Evolutionary conservation across 2,797 vertebrate species (phyloP).

Genomic region (Hypotaenidia okinawae): DNA sequence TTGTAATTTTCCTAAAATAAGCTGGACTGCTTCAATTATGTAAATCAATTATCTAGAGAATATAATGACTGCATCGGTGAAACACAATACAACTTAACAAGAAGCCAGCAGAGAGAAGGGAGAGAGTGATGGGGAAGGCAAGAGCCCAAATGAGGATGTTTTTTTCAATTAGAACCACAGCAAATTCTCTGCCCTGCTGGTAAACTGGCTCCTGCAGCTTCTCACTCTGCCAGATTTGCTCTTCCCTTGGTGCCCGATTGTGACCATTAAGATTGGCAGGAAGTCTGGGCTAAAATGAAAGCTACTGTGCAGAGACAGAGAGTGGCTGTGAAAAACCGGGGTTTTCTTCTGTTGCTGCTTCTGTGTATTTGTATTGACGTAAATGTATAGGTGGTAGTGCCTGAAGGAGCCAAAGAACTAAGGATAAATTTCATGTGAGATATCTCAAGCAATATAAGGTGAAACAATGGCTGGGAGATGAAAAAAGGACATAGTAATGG

Average conservation of each 20-base stretch:
- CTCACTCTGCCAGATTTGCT: slow-evolving; percentile 18
- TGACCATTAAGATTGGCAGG: not conserved
- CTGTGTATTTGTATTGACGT: not conserved
- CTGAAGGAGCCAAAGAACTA: not conserved
- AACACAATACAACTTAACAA: slow-evolving; percentile 67
- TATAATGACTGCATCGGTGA: slow-evolving; percentile 66
- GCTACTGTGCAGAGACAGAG: not conserved
- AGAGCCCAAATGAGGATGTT: slow-evolving; percentile 51
- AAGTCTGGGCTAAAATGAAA: slow-evolving; percentile 23
- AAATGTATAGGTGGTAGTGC: not conserved
- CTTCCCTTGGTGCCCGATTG: slow-evolving; percentile 5
- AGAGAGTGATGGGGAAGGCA: slow-evolving; percentile 13
- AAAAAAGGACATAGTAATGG: not conserved
- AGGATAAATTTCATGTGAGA: not conserved
- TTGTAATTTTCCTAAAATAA: slow-evolving; percentile 82
- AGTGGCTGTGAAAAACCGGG: not conserved
- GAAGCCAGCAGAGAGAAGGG: slow-evolving; percentile 40
- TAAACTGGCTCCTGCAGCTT: slow-evolving; percentile 29
- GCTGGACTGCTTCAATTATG: slow-evolving; percentile 77
- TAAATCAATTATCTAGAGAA: slow-evolving; percentile 76
- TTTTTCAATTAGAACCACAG: slow-evolving; percentile 56
- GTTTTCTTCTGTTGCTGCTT: not conserved
- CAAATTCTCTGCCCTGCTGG: slow-evolving; percentile 37
- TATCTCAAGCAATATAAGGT: not conserved
- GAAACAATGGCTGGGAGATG: not conserved